Evolutionary conservation across 1,140 invertebrate genomes (phyloP).

Genomic region (Elymnias hypermnestra): DNA sequence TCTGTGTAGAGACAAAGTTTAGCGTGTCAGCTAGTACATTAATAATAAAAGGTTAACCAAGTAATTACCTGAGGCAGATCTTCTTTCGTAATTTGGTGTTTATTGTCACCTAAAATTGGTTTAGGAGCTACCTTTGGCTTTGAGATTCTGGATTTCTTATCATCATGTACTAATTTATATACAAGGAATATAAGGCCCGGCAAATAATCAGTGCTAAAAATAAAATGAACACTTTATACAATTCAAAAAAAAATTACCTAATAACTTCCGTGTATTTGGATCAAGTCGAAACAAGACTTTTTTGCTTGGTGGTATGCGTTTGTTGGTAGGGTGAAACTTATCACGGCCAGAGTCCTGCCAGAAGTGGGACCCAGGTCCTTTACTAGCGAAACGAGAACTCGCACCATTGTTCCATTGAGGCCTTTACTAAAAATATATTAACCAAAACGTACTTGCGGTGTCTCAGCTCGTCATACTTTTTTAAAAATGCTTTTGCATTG

Average conservation of each 20-base stretch:
- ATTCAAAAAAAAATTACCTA: too few relatives aligned
- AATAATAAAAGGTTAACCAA: too few relatives aligned
- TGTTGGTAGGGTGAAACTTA: too few relatives aligned
- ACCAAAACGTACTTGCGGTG: constrained; percentile 55
- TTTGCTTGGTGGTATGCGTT: too few relatives aligned
- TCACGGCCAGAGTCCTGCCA: too few relatives aligned
- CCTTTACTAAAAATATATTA: too few relatives aligned
- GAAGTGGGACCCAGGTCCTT: too few relatives aligned
- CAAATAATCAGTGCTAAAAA: constrained; percentile 67
- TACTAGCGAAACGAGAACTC: too few relatives aligned
- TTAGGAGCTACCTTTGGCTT: constrained; percentile 73
- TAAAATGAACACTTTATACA: constrained; percentile 3
- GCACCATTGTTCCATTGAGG: too few relatives aligned
- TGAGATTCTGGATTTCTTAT: constrained; percentile 54
- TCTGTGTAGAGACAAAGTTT: too few relatives aligned
- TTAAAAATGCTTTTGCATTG: constrained; percentile 64
- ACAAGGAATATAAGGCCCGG: constrained; percentile 60
- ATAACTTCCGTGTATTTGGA: constrained; percentile 2
- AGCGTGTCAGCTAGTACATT: too few relatives aligned
- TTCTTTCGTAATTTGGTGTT: constrained; percentile 70
- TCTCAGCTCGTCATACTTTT: constrained; percentile 71
- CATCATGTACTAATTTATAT: constrained; percentile 68
- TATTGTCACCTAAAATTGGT: constrained; percentile 65
- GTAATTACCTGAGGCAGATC: constrained; percentile 70
- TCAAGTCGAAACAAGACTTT: too few relatives aligned